These are phyloP conservation scores for Mastomys natalensis DNA, from an alignment of 2,113 vertebrate species.

Conservation along the genomic window DNA sequence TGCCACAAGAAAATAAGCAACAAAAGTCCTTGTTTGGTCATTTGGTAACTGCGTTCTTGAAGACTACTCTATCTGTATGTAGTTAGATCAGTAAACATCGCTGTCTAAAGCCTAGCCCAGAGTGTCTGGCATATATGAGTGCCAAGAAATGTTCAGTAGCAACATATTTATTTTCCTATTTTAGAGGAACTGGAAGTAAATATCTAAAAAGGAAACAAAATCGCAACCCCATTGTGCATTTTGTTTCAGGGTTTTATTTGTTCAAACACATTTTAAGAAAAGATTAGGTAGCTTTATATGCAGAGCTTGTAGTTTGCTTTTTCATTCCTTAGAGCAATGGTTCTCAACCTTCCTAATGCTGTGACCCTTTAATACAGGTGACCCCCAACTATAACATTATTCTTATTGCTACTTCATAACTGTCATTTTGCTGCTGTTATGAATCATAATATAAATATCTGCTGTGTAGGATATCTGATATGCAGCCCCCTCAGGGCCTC, in stretches of 20 bases:
- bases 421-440: neutral
- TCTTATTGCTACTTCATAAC: neutral
- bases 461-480: neutral
- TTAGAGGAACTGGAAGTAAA: neutral
- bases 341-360: neutral
- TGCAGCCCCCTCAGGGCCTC: too few relatives aligned
- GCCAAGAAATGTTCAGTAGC: neutral
- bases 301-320: neutral
- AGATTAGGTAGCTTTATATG: neutral
- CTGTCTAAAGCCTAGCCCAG: neutral
- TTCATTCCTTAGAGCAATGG: neutral
- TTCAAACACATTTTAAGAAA: neutral
- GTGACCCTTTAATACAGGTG: neutral
- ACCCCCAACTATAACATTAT: neutral
- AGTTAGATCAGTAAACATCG: neutral
- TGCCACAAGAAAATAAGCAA: neutral
- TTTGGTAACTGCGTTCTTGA: neutral
- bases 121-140: neutral
- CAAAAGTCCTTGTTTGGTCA: neutral
- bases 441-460: neutral
- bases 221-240: neutral
- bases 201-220: neutral
- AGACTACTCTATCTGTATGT: neutral
- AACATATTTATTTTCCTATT: neutral
- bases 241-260: conserved; percentile 10